Evolutionary conservation across 1,140 invertebrate species (phyloP).

Genomic region (Pseudomyrmex sp.): DNA sequence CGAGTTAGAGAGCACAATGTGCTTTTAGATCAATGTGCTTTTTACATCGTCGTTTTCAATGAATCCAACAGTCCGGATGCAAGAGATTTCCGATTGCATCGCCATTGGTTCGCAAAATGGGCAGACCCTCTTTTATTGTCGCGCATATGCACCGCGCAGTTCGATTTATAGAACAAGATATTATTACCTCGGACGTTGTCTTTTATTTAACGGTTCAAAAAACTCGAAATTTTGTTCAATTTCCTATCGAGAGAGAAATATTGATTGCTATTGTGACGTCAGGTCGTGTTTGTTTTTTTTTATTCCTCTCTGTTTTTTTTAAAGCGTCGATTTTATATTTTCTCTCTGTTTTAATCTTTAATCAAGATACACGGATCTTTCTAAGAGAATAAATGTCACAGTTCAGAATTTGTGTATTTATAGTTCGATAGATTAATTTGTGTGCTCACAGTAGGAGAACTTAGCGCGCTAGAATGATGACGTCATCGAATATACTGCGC

Average conservation of each 20-base stretch:
- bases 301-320: too few species aligned
- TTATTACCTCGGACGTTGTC: not conserved
- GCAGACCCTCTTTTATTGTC: conserved; percentile 12
- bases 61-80: conserved; percentile 1
- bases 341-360: too few species aligned
- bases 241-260: not conserved
- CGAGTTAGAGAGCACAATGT: conserved; percentile 42
- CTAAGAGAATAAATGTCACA: not conserved
- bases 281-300: too few species aligned
- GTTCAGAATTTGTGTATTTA: not conserved
- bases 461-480: not conserved
- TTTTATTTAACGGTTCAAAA: not conserved
- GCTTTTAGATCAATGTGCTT: conserved; percentile 31
- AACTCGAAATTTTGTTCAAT: not conserved
- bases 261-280: too few species aligned
- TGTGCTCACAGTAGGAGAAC: too few species aligned
- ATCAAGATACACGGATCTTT: too few species aligned
- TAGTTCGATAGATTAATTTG: not conserved
- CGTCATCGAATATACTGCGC: conserved; percentile 8
- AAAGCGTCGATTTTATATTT: too few species aligned
- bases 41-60: conserved; percentile 29
- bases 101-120: not conserved
- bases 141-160: not conserved
- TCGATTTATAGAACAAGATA: not conserved
- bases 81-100: conserved; percentile 32